These are phyloP conservation scores for Hemithea aestivaria DNA, from an alignment of 2,888 invertebrate species.

Conservation along the genomic window DNA sequence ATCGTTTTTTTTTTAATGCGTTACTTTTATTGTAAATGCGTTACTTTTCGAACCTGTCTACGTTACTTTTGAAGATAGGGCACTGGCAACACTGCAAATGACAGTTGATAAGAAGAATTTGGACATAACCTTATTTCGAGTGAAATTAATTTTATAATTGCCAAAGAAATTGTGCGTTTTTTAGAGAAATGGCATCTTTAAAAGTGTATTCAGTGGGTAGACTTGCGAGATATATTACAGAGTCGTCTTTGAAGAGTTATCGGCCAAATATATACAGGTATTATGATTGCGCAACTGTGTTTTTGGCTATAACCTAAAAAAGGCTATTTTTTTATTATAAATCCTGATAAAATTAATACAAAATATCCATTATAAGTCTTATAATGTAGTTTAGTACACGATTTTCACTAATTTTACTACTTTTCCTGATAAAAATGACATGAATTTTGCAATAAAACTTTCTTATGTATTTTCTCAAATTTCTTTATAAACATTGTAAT, in stretches of 20 bases:
- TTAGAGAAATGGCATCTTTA: constrained; percentile 68
- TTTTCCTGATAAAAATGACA: no score
- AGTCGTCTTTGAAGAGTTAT: constrained; percentile 62
- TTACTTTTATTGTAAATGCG: no score
- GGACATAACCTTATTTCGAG: constrained; percentile 48
- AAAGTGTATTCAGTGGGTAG: constrained; percentile 69
- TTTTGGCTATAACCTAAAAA: constrained; percentile 40
- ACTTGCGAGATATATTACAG: constrained; percentile 68
- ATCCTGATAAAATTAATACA: background rate
- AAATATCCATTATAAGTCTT: background rate
- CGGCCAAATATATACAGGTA: constrained; percentile 70
- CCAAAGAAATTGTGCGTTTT: constrained; percentile 7
- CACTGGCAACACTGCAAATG: no score
- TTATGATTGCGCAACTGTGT: constrained; percentile 67
- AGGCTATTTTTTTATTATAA: constrained; percentile 4
- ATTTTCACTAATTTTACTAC: no score
- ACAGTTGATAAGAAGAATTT: constrained; percentile 27
- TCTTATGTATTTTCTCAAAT: background rate
- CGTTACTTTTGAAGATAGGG: no score
- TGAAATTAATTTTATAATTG: constrained; percentile 12
- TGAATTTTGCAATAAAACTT: no score
- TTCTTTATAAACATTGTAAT: background rate
- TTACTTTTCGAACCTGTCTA: no score
- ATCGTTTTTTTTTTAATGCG: no score
- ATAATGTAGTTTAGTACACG: no score